Evolutionary conservation across 2,113 vertebrate genomes (phyloP).

Genomic region (Lynx canadensis): DNA sequence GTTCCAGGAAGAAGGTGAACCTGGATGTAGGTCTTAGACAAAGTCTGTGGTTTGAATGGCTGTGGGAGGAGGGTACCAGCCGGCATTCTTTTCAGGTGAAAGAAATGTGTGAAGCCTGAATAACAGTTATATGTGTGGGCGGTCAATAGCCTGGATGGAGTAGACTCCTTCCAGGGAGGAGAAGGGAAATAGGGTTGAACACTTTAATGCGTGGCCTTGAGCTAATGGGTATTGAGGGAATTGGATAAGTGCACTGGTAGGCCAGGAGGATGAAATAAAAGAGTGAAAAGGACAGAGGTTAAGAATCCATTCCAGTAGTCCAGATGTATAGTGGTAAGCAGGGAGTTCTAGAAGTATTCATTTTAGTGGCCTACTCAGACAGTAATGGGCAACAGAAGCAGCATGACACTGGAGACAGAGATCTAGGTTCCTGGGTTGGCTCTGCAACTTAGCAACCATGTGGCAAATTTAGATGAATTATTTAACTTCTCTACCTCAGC

Average conservation of each 20-base stretch:
- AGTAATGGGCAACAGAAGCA: neutral
- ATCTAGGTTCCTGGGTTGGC: neutral
- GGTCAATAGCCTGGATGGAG: neutral
- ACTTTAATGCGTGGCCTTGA: slow-evolving; percentile 29
- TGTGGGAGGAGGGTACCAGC: neutral
- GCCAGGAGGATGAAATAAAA: neutral
- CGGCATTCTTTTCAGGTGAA: slow-evolving; percentile 11
- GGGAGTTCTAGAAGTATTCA: neutral
- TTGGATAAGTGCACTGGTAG: neutral
- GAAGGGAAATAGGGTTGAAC: slow-evolving; percentile 23
- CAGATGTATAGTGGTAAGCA: neutral
- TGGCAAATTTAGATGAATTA: neutral
- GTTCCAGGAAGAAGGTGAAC: neutral
- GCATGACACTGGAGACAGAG: neutral
- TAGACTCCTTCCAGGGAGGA: neutral
- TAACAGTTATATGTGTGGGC: neutral
- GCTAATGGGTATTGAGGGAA: slow-evolving; percentile 47
- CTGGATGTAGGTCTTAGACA: neutral
- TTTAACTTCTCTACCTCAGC: neutral
- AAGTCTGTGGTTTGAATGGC: slow-evolving; percentile 15
- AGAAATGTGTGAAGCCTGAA: neutral
- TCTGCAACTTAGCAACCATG: neutral
- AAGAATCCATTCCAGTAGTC: neutral
- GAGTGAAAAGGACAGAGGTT: neutral
- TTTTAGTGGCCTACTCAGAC: neutral